phyloP scores from a whole-genome alignment of 2,797 vertebrate species.

The Sebastes hubbsi region DNA sequence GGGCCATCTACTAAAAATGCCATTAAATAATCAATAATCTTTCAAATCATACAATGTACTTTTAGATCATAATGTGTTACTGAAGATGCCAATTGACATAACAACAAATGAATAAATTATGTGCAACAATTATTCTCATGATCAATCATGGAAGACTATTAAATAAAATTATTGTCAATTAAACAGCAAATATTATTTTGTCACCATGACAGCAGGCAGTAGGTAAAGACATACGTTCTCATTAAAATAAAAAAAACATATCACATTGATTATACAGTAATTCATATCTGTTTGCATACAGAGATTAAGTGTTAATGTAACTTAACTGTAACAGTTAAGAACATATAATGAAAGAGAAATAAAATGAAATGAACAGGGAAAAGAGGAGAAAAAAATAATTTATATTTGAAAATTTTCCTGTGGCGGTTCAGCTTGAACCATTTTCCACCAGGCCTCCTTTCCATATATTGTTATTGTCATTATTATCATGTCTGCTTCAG shows the following conservation, averaged over 20 bases:
- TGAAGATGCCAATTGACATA: background rate
- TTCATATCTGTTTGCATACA: background rate
- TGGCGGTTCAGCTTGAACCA: background rate
- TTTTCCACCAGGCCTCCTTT: background rate
- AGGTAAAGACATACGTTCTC: background rate
- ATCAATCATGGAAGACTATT: background rate
- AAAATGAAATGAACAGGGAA: background rate
- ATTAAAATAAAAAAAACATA: background rate
- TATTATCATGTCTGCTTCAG: conserved; percentile 8
- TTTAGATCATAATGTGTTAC: background rate
- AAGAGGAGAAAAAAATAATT: background rate
- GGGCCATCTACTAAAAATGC: conserved; percentile 22
- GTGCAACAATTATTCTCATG: background rate
- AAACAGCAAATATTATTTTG: background rate
- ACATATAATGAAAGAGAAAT: background rate
- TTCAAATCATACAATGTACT: conserved; percentile 12
- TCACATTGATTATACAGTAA: background rate
- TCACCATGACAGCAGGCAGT: background rate
- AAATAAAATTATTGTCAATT: background rate
- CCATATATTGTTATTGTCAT: conserved; percentile 23
- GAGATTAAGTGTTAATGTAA: background rate
- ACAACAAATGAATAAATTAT: background rate
- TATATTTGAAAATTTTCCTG: background rate
- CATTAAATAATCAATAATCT: conserved; percentile 54
- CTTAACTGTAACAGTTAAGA: background rate